A percentile compares a stretch with the other conserved stretches of the same genome.
These are phyloP conservation scores for Macrosteles quadrilineatus DNA, from an alignment of 1,140 invertebrate genomes.

Conservation along the genomic window DNA sequence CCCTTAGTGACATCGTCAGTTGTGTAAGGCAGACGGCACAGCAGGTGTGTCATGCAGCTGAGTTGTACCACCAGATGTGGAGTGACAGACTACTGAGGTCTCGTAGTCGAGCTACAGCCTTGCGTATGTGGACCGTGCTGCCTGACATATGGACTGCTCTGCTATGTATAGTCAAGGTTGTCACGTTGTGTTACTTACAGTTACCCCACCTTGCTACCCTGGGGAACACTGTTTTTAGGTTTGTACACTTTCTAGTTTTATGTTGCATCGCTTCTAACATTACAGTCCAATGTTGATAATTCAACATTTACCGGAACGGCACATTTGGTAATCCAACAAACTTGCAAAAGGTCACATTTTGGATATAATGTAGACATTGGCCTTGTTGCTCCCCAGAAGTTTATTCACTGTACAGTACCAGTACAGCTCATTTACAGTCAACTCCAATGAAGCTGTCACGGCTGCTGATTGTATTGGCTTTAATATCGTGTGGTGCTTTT, in stretches of 20 bases:
- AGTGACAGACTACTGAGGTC: neutral
- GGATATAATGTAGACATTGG: too few relatives aligned
- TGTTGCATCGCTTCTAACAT: too few relatives aligned
- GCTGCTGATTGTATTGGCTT: too few relatives aligned
- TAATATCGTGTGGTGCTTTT: too few relatives aligned
- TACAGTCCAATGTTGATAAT: too few relatives aligned
- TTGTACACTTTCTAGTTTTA: neutral
- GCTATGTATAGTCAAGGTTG: neutral
- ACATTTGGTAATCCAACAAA: too few relatives aligned
- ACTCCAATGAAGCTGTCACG: too few relatives aligned
- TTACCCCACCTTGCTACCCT: neutral
- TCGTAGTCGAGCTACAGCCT: neutral
- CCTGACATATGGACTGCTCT: neutral
- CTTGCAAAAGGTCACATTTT: too few relatives aligned
- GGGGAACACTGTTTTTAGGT: neutral
- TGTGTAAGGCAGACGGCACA: neutral
- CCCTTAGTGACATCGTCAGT: neutral
- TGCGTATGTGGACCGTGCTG: constrained; percentile 8
- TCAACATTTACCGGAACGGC: too few relatives aligned
- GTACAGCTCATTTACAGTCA: too few relatives aligned
- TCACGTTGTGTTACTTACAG: neutral
- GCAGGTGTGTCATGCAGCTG: neutral
- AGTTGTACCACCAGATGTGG: neutral
- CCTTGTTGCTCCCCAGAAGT: too few relatives aligned
- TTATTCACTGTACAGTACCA: too few relatives aligned